Percentiles rank a stretch among this genome's conserved stretches.
These are phyloP conservation scores for Otus scops DNA, from an alignment of 2,797 vertebrate genomes.

Conservation along the genomic window DNA sequence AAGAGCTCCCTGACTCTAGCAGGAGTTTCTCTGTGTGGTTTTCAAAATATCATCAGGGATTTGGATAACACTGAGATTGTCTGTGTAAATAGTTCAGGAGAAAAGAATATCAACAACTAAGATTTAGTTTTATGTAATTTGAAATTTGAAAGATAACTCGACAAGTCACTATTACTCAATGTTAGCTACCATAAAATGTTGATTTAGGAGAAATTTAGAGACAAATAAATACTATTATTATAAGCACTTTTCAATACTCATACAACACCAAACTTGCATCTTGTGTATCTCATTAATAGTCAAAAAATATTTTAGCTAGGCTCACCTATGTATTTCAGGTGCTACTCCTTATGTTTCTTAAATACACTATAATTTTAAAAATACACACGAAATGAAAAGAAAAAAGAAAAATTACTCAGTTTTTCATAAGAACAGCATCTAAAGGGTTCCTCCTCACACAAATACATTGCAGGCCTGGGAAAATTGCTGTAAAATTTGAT, in stretches of 20 bases:
- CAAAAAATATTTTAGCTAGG: not conserved
- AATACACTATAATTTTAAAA: not conserved
- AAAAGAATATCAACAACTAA: not conserved
- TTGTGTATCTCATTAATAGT: not conserved
- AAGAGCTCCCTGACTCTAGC: not conserved
- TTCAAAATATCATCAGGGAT: not conserved
- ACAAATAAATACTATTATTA: not conserved
- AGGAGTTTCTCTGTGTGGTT: not conserved
- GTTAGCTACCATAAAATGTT: not conserved
- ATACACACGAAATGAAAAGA: too few species aligned
- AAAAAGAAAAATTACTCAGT: accelerated
- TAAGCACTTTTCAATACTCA: not conserved
- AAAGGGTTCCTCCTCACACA: not conserved
- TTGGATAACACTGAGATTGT: not conserved
- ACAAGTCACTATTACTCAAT: not conserved
- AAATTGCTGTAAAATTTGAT: not conserved
- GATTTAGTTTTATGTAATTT: not conserved
- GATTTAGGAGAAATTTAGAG: not conserved
- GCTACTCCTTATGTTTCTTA: not conserved
- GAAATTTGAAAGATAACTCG: not conserved
- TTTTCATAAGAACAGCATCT: not conserved
- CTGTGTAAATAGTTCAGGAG: not conserved
- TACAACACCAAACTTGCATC: not conserved
- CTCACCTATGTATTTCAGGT: not conserved
- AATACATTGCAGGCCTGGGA: not conserved